Evolutionary conservation across 2,113 vertebrate species (phyloP), one percentile per base, ranked within the genome.

Genomic region (Holacanthus passer): DNA sequence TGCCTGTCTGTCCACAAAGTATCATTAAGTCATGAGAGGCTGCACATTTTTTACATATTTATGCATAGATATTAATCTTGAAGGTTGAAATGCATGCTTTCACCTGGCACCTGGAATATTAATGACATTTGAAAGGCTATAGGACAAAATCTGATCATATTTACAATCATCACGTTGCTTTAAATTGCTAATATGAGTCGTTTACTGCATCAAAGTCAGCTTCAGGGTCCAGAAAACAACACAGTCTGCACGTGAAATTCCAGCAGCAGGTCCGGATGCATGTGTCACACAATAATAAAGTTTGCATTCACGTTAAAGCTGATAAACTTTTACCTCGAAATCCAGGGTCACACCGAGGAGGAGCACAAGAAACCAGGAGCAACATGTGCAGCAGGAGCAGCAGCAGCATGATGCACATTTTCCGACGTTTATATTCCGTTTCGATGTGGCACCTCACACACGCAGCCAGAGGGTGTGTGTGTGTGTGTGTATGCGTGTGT

Each of bases 391-490:
- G 73, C 59, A 93, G 85, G 70, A 92, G 55, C 69, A 91, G 82
- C 70, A 91, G 81, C 77, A 92, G 92, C 90, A 93, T 90, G 71
- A 59, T 19, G 75, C 53, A 41, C 82, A 45, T 89, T 84, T 84
- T 76, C 81, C 52, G 79, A 29, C 43, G 37, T 79, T 85, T 31
- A 1, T 73, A 66, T 67, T 86, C 86, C 86, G 73, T 68, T 85
- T 91, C 92, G 94, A 96, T 96, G 96, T 96, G 96, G 96, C 96
- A 93, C 87, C 77, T 82, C 79, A 55, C 75, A 73, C 41, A 70
- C 82, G 67, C 79, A 82, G 81, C 13, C 64, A 63, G 66, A 81
- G 77, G n/a, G 83, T 48, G 81, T 48, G 81, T 55, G 77, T 60
- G 41, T 13, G 65, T 41, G 77, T 60, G 41, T 13, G 65, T 41